A percentile compares a stretch with the other conserved stretches of the same genome.
Evolutionary conservation across 2,888 invertebrate species (phyloP).

Genomic region (Cremastinae sp.): DNA sequence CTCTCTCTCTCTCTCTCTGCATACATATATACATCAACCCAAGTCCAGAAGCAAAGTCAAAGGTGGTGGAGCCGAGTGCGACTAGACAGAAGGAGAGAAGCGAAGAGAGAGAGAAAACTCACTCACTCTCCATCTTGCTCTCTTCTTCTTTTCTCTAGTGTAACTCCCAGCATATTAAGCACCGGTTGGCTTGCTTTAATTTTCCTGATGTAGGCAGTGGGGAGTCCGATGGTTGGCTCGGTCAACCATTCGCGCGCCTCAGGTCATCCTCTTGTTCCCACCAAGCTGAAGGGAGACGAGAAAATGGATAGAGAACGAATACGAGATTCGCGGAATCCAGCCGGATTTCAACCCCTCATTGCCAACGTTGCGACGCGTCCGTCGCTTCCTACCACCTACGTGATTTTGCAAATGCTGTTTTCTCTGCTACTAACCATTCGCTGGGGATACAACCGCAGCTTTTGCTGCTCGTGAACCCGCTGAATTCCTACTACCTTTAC

Average conservation of each 20-base stretch:
- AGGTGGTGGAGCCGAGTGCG: conserved; percentile 48
- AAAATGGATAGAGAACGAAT: conserved; percentile 22
- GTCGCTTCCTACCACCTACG: conserved; percentile 38
- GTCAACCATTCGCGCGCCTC: conserved; percentile 66
- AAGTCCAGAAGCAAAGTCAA: conserved; percentile 56
- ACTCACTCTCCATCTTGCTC: conserved; percentile 18
- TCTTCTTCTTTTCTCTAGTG: conserved; percentile 62
- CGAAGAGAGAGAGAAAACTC: conserved; percentile 63
- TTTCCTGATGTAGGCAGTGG: conserved; percentile 79
- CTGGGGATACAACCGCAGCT: conserved; percentile 10
- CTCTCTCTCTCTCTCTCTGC: conserved; percentile 50
- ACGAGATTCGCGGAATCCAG: conserved; percentile 57
- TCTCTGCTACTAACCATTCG: conserved; percentile 25
- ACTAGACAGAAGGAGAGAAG: conserved; percentile 43
- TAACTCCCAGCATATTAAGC: conserved; percentile 77
- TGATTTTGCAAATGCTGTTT: conserved; percentile 50
- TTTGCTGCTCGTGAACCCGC: conserved; percentile 28
- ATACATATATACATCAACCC: conserved; percentile 41
- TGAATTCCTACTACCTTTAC: not conserved
- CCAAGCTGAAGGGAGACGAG: conserved; percentile 52
- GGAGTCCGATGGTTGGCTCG: conserved; percentile 74
- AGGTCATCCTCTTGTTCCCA: conserved; percentile 71
- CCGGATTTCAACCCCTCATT: conserved; percentile 65
- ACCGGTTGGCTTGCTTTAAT: conserved; percentile 80
- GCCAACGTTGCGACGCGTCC: conserved; percentile 62